phyloP scores from a whole-genome alignment of 2,113 vertebrate species.

The Polypterus senegalus region DNA sequence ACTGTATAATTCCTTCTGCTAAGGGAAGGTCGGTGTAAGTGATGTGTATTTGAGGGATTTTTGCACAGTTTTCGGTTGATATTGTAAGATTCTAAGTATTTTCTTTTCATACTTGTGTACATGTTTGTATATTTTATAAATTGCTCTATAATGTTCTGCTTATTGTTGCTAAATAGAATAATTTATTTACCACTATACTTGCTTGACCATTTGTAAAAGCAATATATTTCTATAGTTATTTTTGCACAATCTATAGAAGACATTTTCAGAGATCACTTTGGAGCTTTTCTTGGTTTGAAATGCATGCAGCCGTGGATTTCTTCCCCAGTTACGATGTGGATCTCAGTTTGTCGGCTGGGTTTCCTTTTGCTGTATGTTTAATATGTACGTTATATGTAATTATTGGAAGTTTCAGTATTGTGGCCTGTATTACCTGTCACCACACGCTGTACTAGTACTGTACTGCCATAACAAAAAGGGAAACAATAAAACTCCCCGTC shows the following conservation, averaged over 20 bases:
- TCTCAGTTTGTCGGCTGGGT: slow-evolving; percentile 22
- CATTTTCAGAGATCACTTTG: slow-evolving; percentile 46
- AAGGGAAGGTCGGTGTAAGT: slow-evolving; percentile 45
- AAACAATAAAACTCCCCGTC: slow-evolving; percentile 40
- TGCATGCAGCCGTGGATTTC: slow-evolving; percentile 41
- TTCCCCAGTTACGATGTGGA: too few species aligned
- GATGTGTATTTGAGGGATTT: slow-evolving; percentile 41
- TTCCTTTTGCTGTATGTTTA: slow-evolving; percentile 46
- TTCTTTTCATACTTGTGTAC: slow-evolving; percentile 37
- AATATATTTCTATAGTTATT: slow-evolving; percentile 88
- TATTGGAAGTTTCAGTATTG: slow-evolving; percentile 54
- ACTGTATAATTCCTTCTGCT: slow-evolving; percentile 35
- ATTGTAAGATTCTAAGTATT: slow-evolving; percentile 34
- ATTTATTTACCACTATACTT: slow-evolving; percentile 77
- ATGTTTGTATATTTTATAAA: slow-evolving; percentile 59
- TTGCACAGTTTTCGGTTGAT: slow-evolving; percentile 46
- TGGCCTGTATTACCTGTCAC: slow-evolving; percentile 54
- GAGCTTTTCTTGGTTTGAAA: slow-evolving; percentile 35
- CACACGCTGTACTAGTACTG: slow-evolving; percentile 49
- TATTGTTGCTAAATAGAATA: slow-evolving; percentile 67
- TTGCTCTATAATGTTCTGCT: slow-evolving; percentile 50
- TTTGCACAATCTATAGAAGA: slow-evolving; percentile 77
- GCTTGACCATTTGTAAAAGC: slow-evolving; percentile 75
- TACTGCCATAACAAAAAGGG: slow-evolving; percentile 45
- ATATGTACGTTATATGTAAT: slow-evolving; percentile 47